Evolutionary conservation across 37 sponge, comb jelly and placozoan species (phyloP).

Genomic region (Chondrosia reniformis): DNA sequence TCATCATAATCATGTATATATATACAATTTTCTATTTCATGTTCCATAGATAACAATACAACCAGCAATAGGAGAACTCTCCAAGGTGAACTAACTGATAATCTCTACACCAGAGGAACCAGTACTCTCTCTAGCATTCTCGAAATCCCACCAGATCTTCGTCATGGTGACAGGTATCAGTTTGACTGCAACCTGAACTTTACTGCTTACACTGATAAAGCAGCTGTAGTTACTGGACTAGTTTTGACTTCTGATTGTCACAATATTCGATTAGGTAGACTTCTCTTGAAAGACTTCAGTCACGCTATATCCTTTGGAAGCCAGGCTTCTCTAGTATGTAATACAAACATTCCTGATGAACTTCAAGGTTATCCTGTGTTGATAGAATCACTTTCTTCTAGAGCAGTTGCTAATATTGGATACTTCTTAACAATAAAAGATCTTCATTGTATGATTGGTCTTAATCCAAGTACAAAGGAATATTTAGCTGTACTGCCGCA

Average conservation of each 20-base stretch:
- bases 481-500: not conserved
- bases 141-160: not conserved
- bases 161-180: not conserved
- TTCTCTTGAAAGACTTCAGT: not conserved
- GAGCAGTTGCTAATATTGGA: not conserved
- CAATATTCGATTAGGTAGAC: not conserved
- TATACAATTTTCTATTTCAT: too few species aligned
- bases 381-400: not conserved
- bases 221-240: not conserved
- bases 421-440: not conserved
- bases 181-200: conserved; percentile 1
- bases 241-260: not conserved
- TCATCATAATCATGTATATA: too few species aligned
- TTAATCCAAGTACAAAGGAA: not conserved
- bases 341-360: not conserved
- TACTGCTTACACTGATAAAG: not conserved
- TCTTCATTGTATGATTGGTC: not conserved
- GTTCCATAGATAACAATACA: too few species aligned
- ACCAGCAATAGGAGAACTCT: too few species aligned
- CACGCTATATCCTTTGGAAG: not conserved
- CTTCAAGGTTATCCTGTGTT: too few species aligned
- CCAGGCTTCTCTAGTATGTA: not conserved
- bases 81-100: not conserved
- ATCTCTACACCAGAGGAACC: not conserved
- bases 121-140: not conserved